Evolutionary conservation across 1,140 invertebrate species (phyloP).

Genomic region (Megalopta genalis): DNA sequence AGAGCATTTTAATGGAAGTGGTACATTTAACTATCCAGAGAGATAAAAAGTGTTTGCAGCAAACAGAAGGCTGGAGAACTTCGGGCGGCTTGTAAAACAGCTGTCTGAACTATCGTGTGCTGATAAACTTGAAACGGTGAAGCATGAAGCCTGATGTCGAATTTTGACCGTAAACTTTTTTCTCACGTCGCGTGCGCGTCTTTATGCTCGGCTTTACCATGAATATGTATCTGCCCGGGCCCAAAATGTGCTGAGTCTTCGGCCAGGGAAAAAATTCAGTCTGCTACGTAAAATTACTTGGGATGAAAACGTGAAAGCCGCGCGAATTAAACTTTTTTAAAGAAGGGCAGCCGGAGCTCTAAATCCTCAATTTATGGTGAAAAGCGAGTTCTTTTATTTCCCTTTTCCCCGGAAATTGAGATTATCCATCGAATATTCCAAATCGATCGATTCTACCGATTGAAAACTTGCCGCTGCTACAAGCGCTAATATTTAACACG

Average conservation of each 20-base stretch:
- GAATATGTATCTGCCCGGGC: constrained; percentile 14
- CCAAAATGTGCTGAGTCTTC: constrained; percentile 23
- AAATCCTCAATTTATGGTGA: neutral
- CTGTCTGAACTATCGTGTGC: no score
- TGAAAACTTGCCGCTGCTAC: neutral
- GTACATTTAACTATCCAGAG: no score
- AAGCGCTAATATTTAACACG: neutral
- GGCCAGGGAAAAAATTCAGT: constrained; percentile 20
- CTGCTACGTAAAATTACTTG: constrained; percentile 11
- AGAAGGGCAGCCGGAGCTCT: neutral
- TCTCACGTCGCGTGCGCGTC: neutral
- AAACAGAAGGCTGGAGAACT: no score
- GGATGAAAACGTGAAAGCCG: neutral
- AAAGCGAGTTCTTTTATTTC: neutral
- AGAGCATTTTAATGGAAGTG: no score
- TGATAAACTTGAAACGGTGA: no score
- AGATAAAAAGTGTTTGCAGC: no score
- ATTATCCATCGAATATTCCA: neutral
- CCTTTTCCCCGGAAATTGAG: neutral
- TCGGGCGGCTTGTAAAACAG: no score
- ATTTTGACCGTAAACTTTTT: constrained; percentile 13
- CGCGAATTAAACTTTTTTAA: constrained; percentile 1
- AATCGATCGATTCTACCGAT: neutral
- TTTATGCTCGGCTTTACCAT: constrained; percentile 13
- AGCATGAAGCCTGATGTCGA: neutral